Conservation (phyloP, 2,113 vertebrate genomes). For the Heloderma charlesbogerti region DNA sequence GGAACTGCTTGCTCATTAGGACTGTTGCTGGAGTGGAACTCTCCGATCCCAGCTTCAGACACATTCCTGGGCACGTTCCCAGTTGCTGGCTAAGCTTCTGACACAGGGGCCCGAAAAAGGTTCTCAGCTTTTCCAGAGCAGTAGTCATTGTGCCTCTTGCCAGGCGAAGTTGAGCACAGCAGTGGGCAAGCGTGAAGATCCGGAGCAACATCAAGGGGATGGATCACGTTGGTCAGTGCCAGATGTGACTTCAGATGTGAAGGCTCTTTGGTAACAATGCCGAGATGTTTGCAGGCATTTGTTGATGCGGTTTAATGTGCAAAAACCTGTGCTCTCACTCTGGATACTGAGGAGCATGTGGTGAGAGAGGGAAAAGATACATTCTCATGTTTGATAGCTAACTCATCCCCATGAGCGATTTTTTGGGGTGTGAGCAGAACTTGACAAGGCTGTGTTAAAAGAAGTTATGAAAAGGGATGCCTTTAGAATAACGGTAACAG, state of each 20-base stretch:
- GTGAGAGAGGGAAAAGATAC: rapidly evolving
- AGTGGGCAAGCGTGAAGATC: neutral
- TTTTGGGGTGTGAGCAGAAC: neutral
- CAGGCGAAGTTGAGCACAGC: neutral
- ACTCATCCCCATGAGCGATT: neutral
- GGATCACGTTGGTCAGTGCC: neutral
- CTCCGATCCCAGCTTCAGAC: constrained; percentile 19
- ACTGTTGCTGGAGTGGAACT: constrained; percentile 18
- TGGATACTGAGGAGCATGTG: neutral
- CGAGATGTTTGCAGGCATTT: neutral
- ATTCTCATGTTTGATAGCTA: neutral
- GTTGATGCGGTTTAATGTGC: neutral
- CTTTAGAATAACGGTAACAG: neutral
- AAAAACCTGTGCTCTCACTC: rapidly evolving
- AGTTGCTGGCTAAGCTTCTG: constrained; percentile 14
- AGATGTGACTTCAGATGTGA: neutral
- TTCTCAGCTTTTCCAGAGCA: neutral
- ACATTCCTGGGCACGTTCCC: constrained; percentile 12
- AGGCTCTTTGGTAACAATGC: neutral
- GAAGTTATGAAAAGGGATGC: neutral
- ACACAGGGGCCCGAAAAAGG: neutral
- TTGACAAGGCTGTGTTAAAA: neutral
- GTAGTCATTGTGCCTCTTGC: neutral
- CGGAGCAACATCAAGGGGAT: neutral
- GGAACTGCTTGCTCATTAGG: neutral